These are phyloP conservation scores for Isurus oxyrinchus DNA, from an alignment of 2,113 vertebrate species.

Conservation along the genomic window DNA sequence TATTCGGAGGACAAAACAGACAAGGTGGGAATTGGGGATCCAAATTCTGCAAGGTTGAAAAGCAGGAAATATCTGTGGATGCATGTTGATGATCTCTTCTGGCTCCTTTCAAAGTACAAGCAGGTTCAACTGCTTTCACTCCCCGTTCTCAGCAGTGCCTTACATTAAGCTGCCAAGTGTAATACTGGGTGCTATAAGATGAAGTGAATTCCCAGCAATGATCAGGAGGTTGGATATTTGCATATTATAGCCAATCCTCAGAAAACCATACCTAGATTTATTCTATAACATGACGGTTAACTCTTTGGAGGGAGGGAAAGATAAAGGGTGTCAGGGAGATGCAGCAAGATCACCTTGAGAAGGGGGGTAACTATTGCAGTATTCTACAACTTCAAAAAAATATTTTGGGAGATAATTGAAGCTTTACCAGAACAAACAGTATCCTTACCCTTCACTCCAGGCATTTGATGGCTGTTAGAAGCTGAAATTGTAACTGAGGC, in stretches of 20 bases:
- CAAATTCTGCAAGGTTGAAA: not conserved
- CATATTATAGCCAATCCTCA: not conserved
- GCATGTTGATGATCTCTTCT: not conserved
- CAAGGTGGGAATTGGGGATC: constrained; percentile 62
- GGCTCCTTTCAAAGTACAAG: not conserved
- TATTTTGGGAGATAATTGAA: too few relatives aligned
- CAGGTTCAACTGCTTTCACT: not conserved
- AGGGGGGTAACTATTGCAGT: too few relatives aligned
- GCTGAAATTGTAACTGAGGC: too few relatives aligned
- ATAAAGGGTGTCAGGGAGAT: not conserved
- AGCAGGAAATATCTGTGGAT: not conserved
- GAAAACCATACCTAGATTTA: not conserved
- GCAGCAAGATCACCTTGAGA: too few relatives aligned
- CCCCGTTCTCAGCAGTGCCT: not conserved
- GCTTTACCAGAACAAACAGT: too few relatives aligned
- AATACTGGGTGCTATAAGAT: not conserved
- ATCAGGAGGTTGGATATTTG: not conserved
- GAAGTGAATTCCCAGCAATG: not conserved
- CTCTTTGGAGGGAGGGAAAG: not conserved
- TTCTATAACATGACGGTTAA: not conserved
- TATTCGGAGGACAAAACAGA: constrained; percentile 91
- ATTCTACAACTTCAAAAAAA: too few relatives aligned
- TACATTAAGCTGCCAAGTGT: not conserved
- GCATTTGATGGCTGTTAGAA: too few relatives aligned
- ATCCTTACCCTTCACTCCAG: too few relatives aligned